Evolutionary conservation across 2,888 invertebrate species (phyloP).

Genomic region (Chrysolina oricalcia): DNA sequence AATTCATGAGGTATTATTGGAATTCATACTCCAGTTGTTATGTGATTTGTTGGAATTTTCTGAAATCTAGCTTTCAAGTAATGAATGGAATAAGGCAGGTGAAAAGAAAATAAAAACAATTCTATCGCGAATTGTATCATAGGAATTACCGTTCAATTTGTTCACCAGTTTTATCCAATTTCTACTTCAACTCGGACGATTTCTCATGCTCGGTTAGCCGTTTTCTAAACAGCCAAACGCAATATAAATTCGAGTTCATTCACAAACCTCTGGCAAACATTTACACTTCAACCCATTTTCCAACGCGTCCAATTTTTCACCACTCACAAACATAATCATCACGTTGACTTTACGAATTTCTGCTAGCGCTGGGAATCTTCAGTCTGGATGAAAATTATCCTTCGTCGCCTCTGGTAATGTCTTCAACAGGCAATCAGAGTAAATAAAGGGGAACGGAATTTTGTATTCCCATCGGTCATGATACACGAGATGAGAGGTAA

Average conservation of each 20-base stretch:
- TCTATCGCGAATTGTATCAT: too few relatives aligned
- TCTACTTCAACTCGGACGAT: too few relatives aligned
- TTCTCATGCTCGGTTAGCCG: too few relatives aligned
- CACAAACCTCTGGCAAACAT: slow-evolving; percentile 2
- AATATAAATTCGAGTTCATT: neutral
- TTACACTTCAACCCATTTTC: slow-evolving; percentile 24
- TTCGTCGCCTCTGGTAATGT: slow-evolving; percentile 55
- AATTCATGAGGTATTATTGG: too few relatives aligned
- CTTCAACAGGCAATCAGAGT: slow-evolving; percentile 61
- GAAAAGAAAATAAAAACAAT: too few relatives aligned
- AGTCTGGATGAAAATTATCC: slow-evolving; percentile 48
- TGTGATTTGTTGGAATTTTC: too few relatives aligned
- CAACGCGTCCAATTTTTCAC: slow-evolving; percentile 21
- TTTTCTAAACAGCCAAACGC: neutral
- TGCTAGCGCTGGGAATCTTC: slow-evolving; percentile 37
- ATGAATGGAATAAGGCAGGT: too few relatives aligned
- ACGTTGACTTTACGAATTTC: slow-evolving; percentile 45
- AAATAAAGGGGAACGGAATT: slow-evolving; percentile 60
- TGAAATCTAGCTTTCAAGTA: too few relatives aligned
- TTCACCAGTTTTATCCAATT: too few relatives aligned
- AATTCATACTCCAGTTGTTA: too few relatives aligned
- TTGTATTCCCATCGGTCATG: slow-evolving; percentile 36
- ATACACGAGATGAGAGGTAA: slow-evolving; percentile 20
- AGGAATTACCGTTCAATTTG: too few relatives aligned
- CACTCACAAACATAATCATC: slow-evolving; percentile 29